Conservation (phyloP, 1,140 invertebrate species). For the Micrasema minimum region DNA sequence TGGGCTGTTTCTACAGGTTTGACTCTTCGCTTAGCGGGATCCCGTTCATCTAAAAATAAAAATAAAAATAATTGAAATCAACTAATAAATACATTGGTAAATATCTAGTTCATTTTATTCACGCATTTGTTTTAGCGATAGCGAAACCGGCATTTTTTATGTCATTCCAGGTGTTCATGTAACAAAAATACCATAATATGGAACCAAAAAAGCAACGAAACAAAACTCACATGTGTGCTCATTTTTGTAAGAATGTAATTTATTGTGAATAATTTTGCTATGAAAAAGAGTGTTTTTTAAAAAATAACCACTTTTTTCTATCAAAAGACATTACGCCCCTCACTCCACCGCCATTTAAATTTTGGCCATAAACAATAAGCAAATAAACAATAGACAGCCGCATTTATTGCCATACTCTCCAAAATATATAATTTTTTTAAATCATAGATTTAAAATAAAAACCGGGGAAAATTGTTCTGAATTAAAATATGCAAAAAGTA, state of each 20-base stretch:
- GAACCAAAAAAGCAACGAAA: not conserved
- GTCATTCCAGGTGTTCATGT: slow-evolving; percentile 11
- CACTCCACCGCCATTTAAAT: slow-evolving; percentile 18
- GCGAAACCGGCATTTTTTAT: slow-evolving; percentile 21
- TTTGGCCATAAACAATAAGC: not conserved
- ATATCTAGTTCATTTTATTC: not conserved
- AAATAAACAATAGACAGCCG: not conserved
- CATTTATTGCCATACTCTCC: not conserved
- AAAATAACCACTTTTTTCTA: slow-evolving; percentile 6
- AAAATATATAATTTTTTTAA: too few relatives aligned
- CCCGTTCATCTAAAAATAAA: slow-evolving; percentile 76
- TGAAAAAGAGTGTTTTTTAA: not conserved
- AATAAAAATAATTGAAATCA: not conserved
- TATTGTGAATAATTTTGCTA: slow-evolving; percentile 3
- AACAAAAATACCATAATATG: slow-evolving; percentile 9
- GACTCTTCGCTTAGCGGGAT: slow-evolving; percentile 86
- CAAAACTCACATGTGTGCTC: slow-evolving; percentile 30
- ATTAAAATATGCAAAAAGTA: too few relatives aligned
- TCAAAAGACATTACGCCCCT: slow-evolving; percentile 28
- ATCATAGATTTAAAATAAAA: too few relatives aligned
- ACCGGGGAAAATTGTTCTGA: too few relatives aligned
- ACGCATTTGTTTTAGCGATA: slow-evolving; percentile 2
- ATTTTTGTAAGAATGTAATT: slow-evolving; percentile 3
- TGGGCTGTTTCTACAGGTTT: slow-evolving; percentile 82
- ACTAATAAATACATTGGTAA: not conserved